Percentiles rank a stretch among this genome's conserved stretches.
Conservation (phyloP, 2,797 vertebrate species). For the Heteromormyrus szaboi region DNA sequence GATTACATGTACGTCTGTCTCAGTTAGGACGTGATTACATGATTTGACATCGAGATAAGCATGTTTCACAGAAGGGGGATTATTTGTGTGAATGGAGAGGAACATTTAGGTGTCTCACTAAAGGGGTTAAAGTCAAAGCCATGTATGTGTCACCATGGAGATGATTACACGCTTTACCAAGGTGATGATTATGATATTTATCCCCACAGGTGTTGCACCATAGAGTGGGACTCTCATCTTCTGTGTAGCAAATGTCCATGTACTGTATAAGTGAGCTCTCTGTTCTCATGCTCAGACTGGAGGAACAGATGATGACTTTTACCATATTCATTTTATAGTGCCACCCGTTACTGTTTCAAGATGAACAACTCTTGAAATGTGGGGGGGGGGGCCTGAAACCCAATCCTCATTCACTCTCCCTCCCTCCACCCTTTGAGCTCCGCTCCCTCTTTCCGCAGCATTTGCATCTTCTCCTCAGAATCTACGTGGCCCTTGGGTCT, state of each 20-base stretch:
- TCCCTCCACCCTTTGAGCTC: neutral
- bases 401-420: neutral
- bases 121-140: neutral
- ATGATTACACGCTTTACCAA: neutral
- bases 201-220: neutral
- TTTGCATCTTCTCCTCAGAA: neutral
- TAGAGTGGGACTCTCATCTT: neutral
- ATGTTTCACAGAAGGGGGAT: neutral
- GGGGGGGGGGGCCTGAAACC: neutral
- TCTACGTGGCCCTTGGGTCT: neutral
- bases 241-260: neutral
- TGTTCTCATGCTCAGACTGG: neutral
- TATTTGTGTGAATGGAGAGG: neutral
- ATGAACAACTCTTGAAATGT: neutral
- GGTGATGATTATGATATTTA: neutral
- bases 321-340: neutral
- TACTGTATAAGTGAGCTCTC: neutral
- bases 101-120: neutral
- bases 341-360: neutral
- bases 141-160: neutral
- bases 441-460: neutral
- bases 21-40: neutral
- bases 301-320: neutral
- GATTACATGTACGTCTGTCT: neutral
- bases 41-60: neutral